Base-by-base conservation (phyloP, 2,888 invertebrate species). In the Chelonus formosanus region DNA sequence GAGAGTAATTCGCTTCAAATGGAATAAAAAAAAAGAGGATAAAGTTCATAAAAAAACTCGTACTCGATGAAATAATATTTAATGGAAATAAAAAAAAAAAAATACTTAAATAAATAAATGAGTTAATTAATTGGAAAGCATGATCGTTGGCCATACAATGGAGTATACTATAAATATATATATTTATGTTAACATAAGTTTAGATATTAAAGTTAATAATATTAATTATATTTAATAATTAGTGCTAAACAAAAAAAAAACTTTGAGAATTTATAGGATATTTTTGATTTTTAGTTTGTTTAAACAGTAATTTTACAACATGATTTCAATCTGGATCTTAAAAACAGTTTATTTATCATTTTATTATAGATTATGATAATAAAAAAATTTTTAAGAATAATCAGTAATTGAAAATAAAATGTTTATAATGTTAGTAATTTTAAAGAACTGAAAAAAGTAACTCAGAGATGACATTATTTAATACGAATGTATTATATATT, bases 101-200 rank as follows among this genome's bases (percentile, higher is more conserved):
- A 35, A 54, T 32, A 56, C 20, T 20, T 20, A 20, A 20, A 20
- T 20, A 20, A 20, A 20, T 20, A 20, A 20, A 20, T 20, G 20
- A 58, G 45, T 10, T 76, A 78, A 77, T 20, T 20, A 20, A 20
- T 20, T 20, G 20, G 20, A 70, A 75, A 79, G 82, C 81, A 82
- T 82, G 80, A 83, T 83, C 82, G 80, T 83, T 83, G 81, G 81
- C 82, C 82, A 82, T 83, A 82, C 80, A 80, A 82, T 81, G 80
- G 80, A 80, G 78, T 80, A 80, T 78, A 75, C 72, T 20, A 20
- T 20, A 20, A 20, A 20, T 20, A 20, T 20, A 20, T 20, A 79
- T 78, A 75, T 80, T 76, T 80, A 78, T 79, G 78, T 79, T 78
- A 80, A 77, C 68, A 65, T 78, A 80, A 80, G 78, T 69, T 68